Conservation (phyloP, 2,888 invertebrate species). For the Athalia rosae region DNA sequence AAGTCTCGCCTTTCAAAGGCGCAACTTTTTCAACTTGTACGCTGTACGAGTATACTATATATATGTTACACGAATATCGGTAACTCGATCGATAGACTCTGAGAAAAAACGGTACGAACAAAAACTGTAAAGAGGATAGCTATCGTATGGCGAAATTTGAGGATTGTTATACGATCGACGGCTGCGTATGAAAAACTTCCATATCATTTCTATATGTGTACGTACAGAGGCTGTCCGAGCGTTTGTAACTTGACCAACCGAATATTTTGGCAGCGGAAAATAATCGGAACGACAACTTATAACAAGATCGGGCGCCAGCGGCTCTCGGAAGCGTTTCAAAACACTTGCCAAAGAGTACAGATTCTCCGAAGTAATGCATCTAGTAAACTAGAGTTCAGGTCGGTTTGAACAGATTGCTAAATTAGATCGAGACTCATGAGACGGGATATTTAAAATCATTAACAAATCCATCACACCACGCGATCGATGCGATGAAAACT, state of each 20-base stretch:
- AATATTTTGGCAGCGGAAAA: conserved; percentile 35
- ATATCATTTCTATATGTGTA: neutral
- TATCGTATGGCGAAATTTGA: too few relatives aligned
- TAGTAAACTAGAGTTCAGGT: neutral
- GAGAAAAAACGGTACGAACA: neutral
- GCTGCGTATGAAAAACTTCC: neutral
- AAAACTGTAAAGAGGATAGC: too few relatives aligned
- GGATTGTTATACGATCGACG: neutral
- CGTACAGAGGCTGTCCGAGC: neutral
- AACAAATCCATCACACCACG: neutral
- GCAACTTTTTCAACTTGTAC: neutral
- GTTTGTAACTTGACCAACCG: neutral
- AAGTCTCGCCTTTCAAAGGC: conserved; percentile 17
- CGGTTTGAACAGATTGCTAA: neutral
- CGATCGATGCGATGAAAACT: too few relatives aligned
- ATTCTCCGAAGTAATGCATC: conserved; percentile 60
- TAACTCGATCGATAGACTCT: neutral
- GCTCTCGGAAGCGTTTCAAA: conserved; percentile 62
- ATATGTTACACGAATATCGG: neutral
- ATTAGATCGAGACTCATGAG: conserved; percentile 11
- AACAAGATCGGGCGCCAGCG: conserved; percentile 60
- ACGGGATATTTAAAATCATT: neutral
- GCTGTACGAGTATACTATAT: neutral
- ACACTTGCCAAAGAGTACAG: conserved; percentile 65
- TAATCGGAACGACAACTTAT: neutral